Base-by-base conservation (phyloP, 2,888 invertebrate species). In the Tetropium fuscum region DNA sequence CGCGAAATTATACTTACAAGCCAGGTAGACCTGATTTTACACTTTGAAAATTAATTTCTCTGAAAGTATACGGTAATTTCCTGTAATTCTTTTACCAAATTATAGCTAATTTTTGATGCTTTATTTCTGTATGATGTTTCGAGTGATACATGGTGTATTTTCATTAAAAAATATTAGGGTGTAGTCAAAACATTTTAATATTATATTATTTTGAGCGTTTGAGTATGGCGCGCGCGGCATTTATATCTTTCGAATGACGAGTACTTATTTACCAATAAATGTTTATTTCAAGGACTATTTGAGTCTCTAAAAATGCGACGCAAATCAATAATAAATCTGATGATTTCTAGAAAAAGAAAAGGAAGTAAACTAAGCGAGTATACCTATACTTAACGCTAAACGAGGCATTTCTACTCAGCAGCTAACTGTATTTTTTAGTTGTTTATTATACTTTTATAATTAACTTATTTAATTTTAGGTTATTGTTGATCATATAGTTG, bases 191-290 rank as follows among this genome's bases (percentile, higher is more conserved):
- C 70, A 78, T 80, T 79, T 80, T 80, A 79, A 80, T 81, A 78
- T 79, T 78, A 70, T 75, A 79, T 79, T 79, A 78, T 79, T 76
- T 80, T 77, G 72, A 78, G 76, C 66, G 74, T 77, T 81, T 77
- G 73, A 78, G 76, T 65, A 76, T 77, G 76, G 78, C 78, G 79
- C 77, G 77, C 78, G 78, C 78, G 78, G 74, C 63, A 69, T 66
- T 65, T 54, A 38, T 56, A 58, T 68, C 62, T 69, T 74, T 76
- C 66, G 69, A 74, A 76, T 60, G 53, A 49, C 53, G 55, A 25
- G 40, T 25, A 38, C 47, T 56, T 51, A 40, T 25, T 51, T 16
- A 5, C 3, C n/a, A 16, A 16, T 22, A 22, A 22, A 8, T 13
- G 16, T 38, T 36, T 15, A 18, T 20, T 38, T 7, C 32, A 22